Evolutionary conservation across 2,113 vertebrate species (phyloP).

Genomic region (Lophochroa leadbeateri): DNA sequence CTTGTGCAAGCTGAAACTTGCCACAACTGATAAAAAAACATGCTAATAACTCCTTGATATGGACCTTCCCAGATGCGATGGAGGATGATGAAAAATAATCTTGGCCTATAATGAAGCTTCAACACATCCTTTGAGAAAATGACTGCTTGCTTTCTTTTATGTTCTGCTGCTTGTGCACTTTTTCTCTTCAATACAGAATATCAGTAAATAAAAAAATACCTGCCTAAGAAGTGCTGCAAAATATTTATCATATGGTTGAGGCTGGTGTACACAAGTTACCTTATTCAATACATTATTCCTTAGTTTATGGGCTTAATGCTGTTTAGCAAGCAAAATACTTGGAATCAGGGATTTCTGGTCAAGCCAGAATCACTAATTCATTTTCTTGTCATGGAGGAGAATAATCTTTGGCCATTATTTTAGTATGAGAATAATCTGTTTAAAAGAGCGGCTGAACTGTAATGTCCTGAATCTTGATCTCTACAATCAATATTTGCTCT

Average conservation of each 20-base stretch:
- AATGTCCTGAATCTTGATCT: neutral
- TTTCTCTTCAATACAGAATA: neutral
- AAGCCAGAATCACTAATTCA: neutral
- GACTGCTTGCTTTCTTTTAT: neutral
- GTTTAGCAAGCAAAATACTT: neutral
- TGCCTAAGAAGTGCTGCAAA: neutral
- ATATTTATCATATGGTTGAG: neutral
- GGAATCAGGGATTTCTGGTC: neutral
- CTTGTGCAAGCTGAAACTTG: neutral
- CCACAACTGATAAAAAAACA: neutral
- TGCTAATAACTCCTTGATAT: neutral
- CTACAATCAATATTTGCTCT: neutral
- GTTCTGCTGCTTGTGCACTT: neutral
- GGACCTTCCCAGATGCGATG: neutral
- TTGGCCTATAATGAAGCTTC: neutral
- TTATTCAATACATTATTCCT: neutral
- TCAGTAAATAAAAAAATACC: neutral
- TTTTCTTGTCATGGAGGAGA: neutral
- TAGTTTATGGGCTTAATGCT: neutral
- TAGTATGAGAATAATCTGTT: neutral
- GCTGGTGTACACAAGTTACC: neutral
- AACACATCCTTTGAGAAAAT: neutral
- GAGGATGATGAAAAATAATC: neutral
- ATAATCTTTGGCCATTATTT: neutral
- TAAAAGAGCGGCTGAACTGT: neutral